Evolutionary conservation across 2,113 vertebrate genomes (phyloP).

Genomic region (Nyctibius bracteatus): DNA sequence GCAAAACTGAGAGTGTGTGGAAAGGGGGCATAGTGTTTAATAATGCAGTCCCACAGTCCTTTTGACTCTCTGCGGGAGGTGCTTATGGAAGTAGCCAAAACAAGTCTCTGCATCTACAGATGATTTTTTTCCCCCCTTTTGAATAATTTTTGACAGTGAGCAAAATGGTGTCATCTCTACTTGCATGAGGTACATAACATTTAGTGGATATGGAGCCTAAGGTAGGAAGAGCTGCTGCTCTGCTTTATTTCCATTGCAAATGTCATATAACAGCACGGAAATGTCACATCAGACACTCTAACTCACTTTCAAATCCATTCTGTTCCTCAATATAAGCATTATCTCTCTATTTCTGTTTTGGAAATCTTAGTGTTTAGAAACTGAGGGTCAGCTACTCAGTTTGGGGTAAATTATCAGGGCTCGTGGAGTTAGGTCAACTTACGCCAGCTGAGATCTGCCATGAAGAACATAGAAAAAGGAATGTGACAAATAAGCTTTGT

Average conservation of each 20-base stretch:
- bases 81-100: neutral
- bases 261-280: neutral
- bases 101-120: neutral
- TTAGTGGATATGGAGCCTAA: neutral
- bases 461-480: neutral
- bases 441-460: neutral
- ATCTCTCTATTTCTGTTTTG: neutral
- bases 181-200: neutral
- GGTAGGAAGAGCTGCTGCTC: neutral
- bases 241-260: constrained; percentile 27
- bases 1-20: neutral
- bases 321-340: neutral
- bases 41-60: neutral
- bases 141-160: neutral
- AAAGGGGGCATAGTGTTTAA: neutral
- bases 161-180: neutral
- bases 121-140: neutral
- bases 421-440: neutral
- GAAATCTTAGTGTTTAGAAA: neutral
- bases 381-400: neutral
- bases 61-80: neutral
- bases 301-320: neutral
- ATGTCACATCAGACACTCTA: neutral
- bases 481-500: neutral
- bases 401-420: neutral